Base-by-base conservation (phyloP, 2,888 invertebrate species). In the Heliconius sara region DNA sequence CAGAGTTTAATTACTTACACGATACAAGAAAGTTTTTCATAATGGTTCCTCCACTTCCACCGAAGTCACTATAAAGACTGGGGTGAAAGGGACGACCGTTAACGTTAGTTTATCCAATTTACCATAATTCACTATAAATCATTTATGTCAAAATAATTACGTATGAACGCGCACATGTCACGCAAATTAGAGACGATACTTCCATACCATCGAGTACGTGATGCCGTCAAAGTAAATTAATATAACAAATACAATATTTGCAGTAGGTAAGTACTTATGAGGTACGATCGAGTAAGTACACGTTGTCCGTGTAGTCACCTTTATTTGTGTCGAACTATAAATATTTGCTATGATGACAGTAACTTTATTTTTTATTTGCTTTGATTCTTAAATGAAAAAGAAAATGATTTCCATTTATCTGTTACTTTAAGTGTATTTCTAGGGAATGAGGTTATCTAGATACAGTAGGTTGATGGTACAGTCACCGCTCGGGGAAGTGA, bases 201-300 rank as follows among this genome's bases (percentile, higher is more conserved):
- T 83, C 74, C 82, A 66, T 60, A 16, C 75, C 82, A 77, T 27
- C 80, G 81, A 79, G 57, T 76, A 63, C 71, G 78, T 34, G 68
- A 65, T 72, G 57, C 43, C 76, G 79, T 79, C 76, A 75, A 77
- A 70, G 80, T 78, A 77, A 68, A 74, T 80, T 74, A 63, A 90
- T 88, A 87, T 85, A 86, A 88, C 90, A 93, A 89, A 91, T 79
- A 68, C 81, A 65, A 65, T 43, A 47, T 47, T 27, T 66, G 13
- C 43, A 34, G 5, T 34, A 30, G 16, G 30, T 22, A 13, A 52
- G 25, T 47, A 71, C n/a, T 7, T 43, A 86, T 16, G 43, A 13
- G n/a, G n/a, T 63, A 63, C 63, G 63, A 63, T 13, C 25, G 27
- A 65, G 27, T 10, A 63, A 25, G 25, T 27, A 65, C 65, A 65